Conservation (phyloP, 2,888 invertebrate species). For the Hofmannophila pseudospretella region DNA sequence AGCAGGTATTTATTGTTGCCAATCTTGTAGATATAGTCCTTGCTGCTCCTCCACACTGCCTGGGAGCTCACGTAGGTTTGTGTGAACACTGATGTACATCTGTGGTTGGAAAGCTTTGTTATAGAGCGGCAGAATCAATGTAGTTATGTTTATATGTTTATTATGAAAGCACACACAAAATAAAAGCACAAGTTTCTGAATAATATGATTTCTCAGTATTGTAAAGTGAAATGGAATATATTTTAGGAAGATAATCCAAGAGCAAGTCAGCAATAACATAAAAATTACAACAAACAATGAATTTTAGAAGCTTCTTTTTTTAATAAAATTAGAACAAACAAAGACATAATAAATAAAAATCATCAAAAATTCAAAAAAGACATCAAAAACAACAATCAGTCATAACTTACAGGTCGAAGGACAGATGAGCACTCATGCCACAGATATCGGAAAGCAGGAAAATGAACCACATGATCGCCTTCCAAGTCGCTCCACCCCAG, state of each 20-base stretch:
- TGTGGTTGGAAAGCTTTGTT: too few relatives aligned
- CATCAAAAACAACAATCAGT: background rate
- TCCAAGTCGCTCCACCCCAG: slow-evolving; percentile 78
- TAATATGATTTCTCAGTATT: too few relatives aligned
- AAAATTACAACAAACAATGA: background rate
- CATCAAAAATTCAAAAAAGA: background rate
- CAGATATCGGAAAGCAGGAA: slow-evolving; percentile 89
- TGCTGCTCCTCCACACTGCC: slow-evolving; percentile 65
- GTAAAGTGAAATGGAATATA: too few relatives aligned
- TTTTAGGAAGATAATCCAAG: too few relatives aligned
- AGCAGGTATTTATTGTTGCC: slow-evolving; percentile 61
- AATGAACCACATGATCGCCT: slow-evolving; percentile 86
- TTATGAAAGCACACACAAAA: too few relatives aligned
- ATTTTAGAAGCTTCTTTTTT: too few relatives aligned
- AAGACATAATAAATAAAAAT: background rate
- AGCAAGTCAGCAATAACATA: too few relatives aligned
- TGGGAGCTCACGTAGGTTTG: slow-evolving; percentile 69
- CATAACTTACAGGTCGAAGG: slow-evolving; percentile 83
- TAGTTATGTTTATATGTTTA: too few relatives aligned
- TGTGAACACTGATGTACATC: slow-evolving; percentile 68
- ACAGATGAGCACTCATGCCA: slow-evolving; percentile 85
- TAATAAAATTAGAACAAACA: background rate
- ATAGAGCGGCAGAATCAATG: too few relatives aligned
- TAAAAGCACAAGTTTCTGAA: too few relatives aligned
- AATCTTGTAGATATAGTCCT: slow-evolving; percentile 58